Percentiles rank a stretch among this genome's conserved stretches.
These are phyloP conservation scores for Galaxea fascicularis DNA, from an alignment of 92 coral and sea anemone species.

Conservation along the genomic window DNA sequence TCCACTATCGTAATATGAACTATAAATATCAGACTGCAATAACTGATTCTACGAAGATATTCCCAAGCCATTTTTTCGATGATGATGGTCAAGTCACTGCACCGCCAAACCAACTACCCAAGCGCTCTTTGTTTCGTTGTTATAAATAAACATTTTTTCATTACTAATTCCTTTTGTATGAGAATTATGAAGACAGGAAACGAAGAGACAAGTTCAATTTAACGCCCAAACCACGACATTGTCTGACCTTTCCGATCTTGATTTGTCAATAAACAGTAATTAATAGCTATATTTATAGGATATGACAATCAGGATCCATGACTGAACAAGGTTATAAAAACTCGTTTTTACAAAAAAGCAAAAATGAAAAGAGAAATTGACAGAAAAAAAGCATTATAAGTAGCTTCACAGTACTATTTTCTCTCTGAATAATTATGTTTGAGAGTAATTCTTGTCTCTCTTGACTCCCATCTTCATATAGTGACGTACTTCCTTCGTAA, in stretches of 20 bases:
- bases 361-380: not conserved
- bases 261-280: not conserved
- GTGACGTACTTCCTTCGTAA: too few relatives aligned
- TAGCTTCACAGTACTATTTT: too few relatives aligned
- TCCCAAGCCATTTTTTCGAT: constrained; percentile 11
- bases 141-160: constrained; percentile 12
- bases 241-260: not conserved
- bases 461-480: too few relatives aligned
- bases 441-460: too few relatives aligned
- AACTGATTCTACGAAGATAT: not conserved
- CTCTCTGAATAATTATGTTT: too few relatives aligned
- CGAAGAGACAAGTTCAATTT: not conserved
- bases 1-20: not conserved
- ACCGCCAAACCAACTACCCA: not conserved
- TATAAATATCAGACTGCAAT: not conserved
- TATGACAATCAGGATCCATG: not conserved
- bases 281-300: not conserved
- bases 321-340: not conserved
- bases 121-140: not conserved
- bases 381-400: not conserved
- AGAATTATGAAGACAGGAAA: constrained; percentile 24
- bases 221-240: constrained; percentile 39
- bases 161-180: constrained; percentile 17
- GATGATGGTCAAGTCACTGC: not conserved
- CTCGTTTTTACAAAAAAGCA: not conserved